phyloP scores from a whole-genome alignment of 2,888 invertebrate species.

The Clistopyga incitator region DNA sequence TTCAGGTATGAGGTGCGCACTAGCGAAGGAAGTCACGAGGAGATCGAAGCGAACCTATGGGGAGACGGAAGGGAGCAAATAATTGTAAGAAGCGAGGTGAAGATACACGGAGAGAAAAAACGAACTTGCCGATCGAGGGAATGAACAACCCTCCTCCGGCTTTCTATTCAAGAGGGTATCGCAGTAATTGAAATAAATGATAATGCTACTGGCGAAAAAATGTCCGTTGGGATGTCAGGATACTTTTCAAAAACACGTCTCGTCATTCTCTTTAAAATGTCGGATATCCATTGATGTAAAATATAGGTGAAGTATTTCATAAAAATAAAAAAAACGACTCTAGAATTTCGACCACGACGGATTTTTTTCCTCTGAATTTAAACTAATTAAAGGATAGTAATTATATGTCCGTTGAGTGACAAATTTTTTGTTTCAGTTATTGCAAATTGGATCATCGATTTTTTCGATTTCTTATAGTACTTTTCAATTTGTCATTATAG shows the following conservation, averaged over 20 bases:
- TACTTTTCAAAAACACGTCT: conserved; percentile 1
- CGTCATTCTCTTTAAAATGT: background rate
- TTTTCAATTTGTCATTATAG: too few relatives aligned
- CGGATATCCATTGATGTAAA: background rate
- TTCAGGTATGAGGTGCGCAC: conserved; percentile 53
- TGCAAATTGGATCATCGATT: too few relatives aligned
- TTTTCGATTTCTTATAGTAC: too few relatives aligned
- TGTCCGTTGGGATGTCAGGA: conserved; percentile 35
- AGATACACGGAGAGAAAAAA: conserved; percentile 44
- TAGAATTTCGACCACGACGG: background rate
- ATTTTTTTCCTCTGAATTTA: background rate
- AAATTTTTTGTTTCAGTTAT: too few relatives aligned
- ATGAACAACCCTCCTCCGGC: conserved; percentile 51
- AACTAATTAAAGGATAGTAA: too few relatives aligned
- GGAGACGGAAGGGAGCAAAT: conserved; percentile 40
- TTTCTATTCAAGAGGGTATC: conserved; percentile 40
- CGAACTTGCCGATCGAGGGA: conserved; percentile 34
- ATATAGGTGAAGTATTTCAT: background rate
- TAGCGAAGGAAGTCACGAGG: conserved; percentile 49
- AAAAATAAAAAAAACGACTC: background rate
- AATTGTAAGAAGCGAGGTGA: conserved; percentile 47
- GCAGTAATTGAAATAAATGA: conserved; percentile 69
- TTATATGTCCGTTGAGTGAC: too few relatives aligned
- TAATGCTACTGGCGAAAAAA: conserved; percentile 59
- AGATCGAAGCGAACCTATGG: conserved; percentile 29